phyloP scores from a whole-genome alignment of 2,113 vertebrate genomes.

The Antechinus flavipes region DNA sequence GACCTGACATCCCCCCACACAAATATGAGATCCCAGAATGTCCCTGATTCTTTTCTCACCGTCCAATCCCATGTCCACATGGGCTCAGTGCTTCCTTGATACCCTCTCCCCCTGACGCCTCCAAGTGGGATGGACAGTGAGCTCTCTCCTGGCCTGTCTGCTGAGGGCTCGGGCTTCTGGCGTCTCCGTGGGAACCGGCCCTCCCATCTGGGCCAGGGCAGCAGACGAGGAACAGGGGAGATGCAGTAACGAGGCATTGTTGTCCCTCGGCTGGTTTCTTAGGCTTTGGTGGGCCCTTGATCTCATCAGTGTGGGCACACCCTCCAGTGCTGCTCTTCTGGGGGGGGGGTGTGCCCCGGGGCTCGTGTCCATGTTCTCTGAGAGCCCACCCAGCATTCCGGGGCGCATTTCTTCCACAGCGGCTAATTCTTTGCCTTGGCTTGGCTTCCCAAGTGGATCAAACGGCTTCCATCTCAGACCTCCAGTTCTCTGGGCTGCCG shows the following conservation, averaged over 20 bases:
- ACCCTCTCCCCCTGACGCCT: background rate
- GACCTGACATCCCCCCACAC: background rate
- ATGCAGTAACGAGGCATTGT: background rate
- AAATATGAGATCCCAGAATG: background rate
- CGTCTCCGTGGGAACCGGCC: background rate
- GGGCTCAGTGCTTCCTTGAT: background rate
- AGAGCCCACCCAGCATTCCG: background rate
- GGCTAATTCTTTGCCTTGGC: constrained; percentile 15
- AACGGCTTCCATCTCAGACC: constrained; percentile 68
- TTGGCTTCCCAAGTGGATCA: constrained; percentile 52
- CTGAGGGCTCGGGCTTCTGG: background rate
- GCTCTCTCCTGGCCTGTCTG: background rate
- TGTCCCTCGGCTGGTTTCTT: background rate
- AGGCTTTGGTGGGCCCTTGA: background rate
- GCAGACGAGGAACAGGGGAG: background rate
- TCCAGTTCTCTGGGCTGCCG: constrained; percentile 55
- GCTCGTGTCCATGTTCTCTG: background rate
- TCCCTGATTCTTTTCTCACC: background rate
- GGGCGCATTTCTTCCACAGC: constrained; percentile 3
- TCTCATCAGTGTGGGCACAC: background rate
- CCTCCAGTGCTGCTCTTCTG: background rate
- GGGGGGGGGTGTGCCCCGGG: too few species aligned
- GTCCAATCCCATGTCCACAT: fast-evolving
- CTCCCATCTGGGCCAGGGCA: background rate
- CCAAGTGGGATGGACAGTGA: background rate